Conservation (phyloP, 1,140 invertebrate species). For the Coenobita brevimanus region DNA sequence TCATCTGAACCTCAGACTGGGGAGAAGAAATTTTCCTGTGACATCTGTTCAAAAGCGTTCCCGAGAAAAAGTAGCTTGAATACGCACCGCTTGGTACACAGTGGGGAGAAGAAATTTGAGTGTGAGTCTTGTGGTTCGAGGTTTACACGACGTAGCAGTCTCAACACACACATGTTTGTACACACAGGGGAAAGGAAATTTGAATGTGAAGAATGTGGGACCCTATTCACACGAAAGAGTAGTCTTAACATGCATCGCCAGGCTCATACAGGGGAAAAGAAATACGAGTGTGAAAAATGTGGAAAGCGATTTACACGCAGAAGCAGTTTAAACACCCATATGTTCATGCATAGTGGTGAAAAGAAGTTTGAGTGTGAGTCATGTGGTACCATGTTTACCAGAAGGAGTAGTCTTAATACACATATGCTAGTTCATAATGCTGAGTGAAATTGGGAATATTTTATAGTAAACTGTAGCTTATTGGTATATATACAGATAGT, state of each 20-base stretch:
- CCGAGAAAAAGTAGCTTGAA: conserved; percentile 34
- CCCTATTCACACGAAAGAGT: conserved; percentile 36
- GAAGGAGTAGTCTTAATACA: conserved; percentile 37
- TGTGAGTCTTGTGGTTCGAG: conserved; percentile 24
- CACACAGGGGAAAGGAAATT: conserved; percentile 43
- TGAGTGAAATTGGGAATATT: too few relatives aligned
- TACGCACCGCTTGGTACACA: conserved; percentile 43
- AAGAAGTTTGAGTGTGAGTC: conserved; percentile 42
- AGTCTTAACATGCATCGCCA: conserved; percentile 38
- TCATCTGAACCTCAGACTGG: too few relatives aligned
- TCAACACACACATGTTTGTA: conserved; percentile 18
- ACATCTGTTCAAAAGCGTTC: conserved; percentile 31
- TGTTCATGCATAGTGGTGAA: conserved; percentile 41
- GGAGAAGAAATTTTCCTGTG: conserved; percentile 32
- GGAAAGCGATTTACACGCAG: conserved; percentile 15
- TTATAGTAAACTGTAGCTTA: too few relatives aligned
- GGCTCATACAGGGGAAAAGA: conserved; percentile 26
- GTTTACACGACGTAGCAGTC: conserved; percentile 33
- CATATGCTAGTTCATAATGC: conserved; percentile 38
- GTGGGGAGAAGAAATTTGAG: conserved; percentile 29
- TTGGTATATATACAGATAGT: too few relatives aligned
- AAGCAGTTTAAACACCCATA: conserved; percentile 41
- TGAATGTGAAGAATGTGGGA: conserved; percentile 32
- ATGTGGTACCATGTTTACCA: conserved; percentile 35
- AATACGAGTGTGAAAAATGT: conserved; percentile 39